Percentiles rank a stretch among this genome's conserved stretches.
Conservation (phyloP, 92 coral and sea anemone species). For the Porites rus region DNA sequence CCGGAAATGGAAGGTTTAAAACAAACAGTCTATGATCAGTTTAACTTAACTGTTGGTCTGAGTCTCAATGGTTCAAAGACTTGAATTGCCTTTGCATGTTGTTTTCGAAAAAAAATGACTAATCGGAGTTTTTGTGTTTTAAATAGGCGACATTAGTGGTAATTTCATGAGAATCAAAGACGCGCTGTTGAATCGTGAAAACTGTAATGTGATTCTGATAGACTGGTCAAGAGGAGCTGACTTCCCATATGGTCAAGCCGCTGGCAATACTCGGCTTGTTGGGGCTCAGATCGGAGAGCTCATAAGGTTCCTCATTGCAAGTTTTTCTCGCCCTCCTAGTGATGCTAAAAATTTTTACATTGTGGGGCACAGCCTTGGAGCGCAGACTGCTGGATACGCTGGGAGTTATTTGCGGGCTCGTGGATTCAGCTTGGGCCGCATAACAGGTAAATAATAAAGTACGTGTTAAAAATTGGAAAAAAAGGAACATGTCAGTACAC, state of each 20-base stretch:
- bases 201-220: slow-evolving; percentile 67
- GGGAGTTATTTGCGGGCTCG: slow-evolving; percentile 48
- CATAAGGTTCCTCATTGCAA: slow-evolving; percentile 64
- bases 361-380: slow-evolving; percentile 81
- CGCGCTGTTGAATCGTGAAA: slow-evolving; percentile 54
- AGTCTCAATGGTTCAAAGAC: too few relatives aligned
- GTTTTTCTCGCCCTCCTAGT: slow-evolving; percentile 28
- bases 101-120: too few relatives aligned
- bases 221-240: slow-evolving; percentile 87
- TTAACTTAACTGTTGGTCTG: too few relatives aligned
- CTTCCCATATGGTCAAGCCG: slow-evolving; percentile 57
- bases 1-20: too few relatives aligned
- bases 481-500: too few relatives aligned
- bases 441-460: slow-evolving; percentile 56
- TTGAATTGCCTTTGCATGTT: too few relatives aligned
- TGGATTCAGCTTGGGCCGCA: slow-evolving; percentile 56
- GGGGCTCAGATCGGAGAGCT: slow-evolving; percentile 79
- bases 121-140: too few relatives aligned
- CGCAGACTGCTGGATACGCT: slow-evolving; percentile 74
- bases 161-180: slow-evolving; percentile 47
- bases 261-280: slow-evolving; percentile 78
- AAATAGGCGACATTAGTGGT: too few relatives aligned
- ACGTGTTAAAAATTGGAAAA: too few relatives aligned
- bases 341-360: slow-evolving; percentile 44
- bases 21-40: too few relatives aligned